Evolutionary conservation across 2,113 vertebrate species (phyloP).

Genomic region (Struthio camelus): DNA sequence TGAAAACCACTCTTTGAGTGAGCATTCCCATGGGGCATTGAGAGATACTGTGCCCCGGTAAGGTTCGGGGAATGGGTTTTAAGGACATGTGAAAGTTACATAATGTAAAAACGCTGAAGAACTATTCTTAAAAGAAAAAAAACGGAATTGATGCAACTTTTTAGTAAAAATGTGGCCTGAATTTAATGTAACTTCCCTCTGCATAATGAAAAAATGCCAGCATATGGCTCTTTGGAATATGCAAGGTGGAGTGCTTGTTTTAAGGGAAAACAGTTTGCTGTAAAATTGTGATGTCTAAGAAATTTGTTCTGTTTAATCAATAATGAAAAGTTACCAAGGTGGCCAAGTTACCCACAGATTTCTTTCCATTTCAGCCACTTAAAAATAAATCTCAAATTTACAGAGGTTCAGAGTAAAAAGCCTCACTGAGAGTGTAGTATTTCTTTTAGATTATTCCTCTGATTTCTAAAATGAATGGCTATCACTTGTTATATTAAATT

Average conservation of each 20-base stretch:
- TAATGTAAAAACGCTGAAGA: background rate
- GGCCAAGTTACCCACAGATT: background rate
- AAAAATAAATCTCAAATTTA: background rate
- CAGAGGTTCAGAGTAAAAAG: background rate
- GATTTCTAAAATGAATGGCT: background rate
- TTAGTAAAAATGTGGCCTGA: background rate
- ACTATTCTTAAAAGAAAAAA: background rate
- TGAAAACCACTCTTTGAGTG: background rate
- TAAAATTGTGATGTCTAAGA: background rate
- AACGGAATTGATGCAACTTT: background rate
- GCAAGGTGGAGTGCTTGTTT: background rate
- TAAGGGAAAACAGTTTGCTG: background rate
- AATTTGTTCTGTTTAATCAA: background rate
- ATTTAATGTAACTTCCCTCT: constrained; percentile 1
- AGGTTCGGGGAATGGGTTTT: background rate
- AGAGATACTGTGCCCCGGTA: background rate
- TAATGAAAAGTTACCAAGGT: background rate
- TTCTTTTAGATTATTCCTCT: background rate
- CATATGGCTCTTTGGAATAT: background rate
- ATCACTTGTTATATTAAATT: background rate
- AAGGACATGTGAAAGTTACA: background rate
- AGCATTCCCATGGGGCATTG: background rate
- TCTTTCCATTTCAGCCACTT: background rate
- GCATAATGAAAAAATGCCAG: background rate
- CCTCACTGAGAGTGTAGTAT: background rate